Conservation (phyloP, 2,113 vertebrate species). For the Saccopteryx leptura region DNA sequence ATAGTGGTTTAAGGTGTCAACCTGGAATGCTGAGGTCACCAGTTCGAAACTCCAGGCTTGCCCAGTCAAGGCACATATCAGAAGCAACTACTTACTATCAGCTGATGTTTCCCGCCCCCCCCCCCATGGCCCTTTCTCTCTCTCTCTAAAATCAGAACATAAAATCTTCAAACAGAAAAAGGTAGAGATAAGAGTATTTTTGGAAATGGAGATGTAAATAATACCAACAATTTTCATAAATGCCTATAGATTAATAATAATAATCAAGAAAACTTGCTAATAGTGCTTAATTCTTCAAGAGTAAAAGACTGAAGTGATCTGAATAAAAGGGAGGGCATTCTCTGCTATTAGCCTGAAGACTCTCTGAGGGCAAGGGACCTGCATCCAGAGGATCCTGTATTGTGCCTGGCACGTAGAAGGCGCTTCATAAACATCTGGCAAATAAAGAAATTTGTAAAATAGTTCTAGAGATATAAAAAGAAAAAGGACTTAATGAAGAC, state of each 20-base stretch:
- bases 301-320: constrained; percentile 35
- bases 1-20: no score
- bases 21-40: no score
- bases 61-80: no score
- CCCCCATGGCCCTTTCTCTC: no score
- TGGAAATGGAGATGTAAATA: not conserved
- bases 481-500: not conserved
- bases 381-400: not conserved
- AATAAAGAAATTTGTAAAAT: constrained; percentile 52
- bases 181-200: not conserved
- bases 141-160: no score
- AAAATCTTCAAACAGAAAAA: not conserved
- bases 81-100: no score
- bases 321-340: constrained; percentile 33
- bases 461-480: not conserved
- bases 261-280: constrained; percentile 13
- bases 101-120: no score
- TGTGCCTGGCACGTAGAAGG: not conserved
- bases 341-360: not conserved
- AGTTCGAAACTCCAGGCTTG: no score
- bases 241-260: not conserved
- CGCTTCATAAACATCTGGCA: not conserved
- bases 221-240: constrained; percentile 46
- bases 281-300: not conserved
- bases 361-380: not conserved